A percentile compares a stretch with the other conserved stretches of the same genome.
phyloP scores from a whole-genome alignment of 2,797 vertebrate genomes.

The Cebuella pygmaea region DNA sequence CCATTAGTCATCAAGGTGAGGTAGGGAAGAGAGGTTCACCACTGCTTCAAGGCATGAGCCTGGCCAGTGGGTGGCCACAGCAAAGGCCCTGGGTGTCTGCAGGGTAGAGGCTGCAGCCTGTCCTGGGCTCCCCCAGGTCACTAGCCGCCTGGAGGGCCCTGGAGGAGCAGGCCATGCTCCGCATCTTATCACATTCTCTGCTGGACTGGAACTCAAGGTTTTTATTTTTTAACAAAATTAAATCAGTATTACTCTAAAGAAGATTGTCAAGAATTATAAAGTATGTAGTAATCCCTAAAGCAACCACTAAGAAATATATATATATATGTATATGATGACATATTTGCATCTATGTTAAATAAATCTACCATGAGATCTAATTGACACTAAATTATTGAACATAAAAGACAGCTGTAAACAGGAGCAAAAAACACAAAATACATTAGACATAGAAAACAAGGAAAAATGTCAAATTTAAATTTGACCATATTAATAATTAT shows the following conservation, averaged over 20 bases:
- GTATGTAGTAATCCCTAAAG: not conserved
- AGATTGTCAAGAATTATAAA: not conserved
- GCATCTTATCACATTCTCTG: not conserved
- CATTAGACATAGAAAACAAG: not conserved
- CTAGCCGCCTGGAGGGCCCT: accelerated
- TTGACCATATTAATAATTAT: not conserved
- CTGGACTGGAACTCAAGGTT: not conserved
- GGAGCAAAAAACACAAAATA: not conserved
- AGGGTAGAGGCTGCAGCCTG: not conserved
- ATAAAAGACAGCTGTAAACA: not conserved
- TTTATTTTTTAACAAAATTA: not conserved
- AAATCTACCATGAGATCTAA: not conserved
- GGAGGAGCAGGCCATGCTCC: accelerated
- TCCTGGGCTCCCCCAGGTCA: not conserved
- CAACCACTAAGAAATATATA: not conserved
- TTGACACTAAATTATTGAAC: not conserved
- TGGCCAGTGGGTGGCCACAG: not conserved
- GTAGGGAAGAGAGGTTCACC: not conserved
- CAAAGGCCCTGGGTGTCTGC: not conserved
- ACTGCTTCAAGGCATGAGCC: not conserved
- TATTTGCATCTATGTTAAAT: not conserved
- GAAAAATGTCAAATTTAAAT: not conserved
- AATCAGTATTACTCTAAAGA: not conserved
- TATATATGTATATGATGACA: not conserved
- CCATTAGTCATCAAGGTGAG: not conserved